Evolutionary conservation across 2,888 invertebrate genomes (phyloP), one percentile per base, ranked within the genome.

Genomic region (Pammene aurita): DNA sequence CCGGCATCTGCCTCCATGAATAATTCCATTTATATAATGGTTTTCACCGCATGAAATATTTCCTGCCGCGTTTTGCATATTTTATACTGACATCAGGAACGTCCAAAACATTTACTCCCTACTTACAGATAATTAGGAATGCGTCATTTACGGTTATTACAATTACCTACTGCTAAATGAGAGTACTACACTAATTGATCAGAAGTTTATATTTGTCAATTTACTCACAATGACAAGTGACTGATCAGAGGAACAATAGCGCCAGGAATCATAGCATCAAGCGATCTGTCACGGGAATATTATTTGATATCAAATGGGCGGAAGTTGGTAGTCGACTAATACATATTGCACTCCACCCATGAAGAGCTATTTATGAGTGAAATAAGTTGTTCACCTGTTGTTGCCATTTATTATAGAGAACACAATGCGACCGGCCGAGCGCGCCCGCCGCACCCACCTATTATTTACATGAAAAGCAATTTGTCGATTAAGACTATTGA

Each of bases 311-410:
- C 62, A 82, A 83, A 85, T 82, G 84, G 80, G 80, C 91, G 90
- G 90, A 89, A 89, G 86, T 86, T 83, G 85, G 42, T 57, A 42
- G 63, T 77, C 81, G 82, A 86, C 86, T 82, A 84, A 86, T 89
- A 89, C 87, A 90, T 90, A 91, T 89, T 88, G 86, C 87, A 87
- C 90, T 88, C 86, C 91, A 88, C 90, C 92, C 90, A 90, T 88
- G 84, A 81, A 86, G 82, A 87, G 87, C 88, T 92, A 89, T 89
- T 91, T 91, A 90, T 90, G 85, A 90, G 89, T 88, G 88, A 92
- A 92, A 92, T 92, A 90, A 92, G 89, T 90, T 87, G 90, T 90
- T 92, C 90, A 92, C 92, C 92, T 92, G 92, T 90, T 90, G 90
- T 90, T 91, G 90, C 86, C 88, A 90, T 92, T 92, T 92, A 90